Evolutionary conservation across 2,113 vertebrate genomes (phyloP).

Genomic region (Brienomyrus longianalis): DNA sequence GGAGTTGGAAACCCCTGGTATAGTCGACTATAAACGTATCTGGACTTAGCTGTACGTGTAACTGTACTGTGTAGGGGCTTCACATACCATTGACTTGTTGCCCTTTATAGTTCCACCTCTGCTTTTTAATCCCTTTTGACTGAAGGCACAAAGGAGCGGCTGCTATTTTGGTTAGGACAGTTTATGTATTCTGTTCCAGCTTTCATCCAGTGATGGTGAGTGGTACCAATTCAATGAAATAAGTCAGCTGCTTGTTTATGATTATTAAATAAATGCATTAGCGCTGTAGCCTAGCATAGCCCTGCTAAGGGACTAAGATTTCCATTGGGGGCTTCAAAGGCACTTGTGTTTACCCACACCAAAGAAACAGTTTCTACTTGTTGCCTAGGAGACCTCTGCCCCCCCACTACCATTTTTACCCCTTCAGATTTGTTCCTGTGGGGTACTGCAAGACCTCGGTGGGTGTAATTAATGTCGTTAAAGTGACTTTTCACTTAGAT

Average conservation of each 20-base stretch:
- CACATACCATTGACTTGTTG: neutral
- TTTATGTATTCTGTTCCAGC: neutral
- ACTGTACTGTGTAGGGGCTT: neutral
- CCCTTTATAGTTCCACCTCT: neutral
- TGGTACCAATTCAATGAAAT: neutral
- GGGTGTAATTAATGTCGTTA: neutral
- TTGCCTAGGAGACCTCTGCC: neutral
- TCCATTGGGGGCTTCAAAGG: neutral
- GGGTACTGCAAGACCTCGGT: neutral
- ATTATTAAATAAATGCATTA: neutral
- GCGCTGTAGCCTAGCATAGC: neutral
- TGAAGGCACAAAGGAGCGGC: neutral
- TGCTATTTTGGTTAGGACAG: neutral
- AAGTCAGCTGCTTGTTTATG: neutral
- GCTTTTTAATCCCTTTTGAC: neutral
- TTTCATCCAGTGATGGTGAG: neutral
- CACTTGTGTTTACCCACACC: neutral
- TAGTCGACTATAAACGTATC: too few relatives aligned
- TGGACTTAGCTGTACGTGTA: too few relatives aligned
- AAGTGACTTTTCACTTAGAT: neutral
- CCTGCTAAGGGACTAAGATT: neutral
- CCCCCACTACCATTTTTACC: neutral
- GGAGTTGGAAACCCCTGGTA: too few relatives aligned
- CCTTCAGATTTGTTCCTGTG: neutral
- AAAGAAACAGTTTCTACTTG: neutral